Percentiles rank a stretch among this genome's conserved stretches.
phyloP scores from a whole-genome alignment of 2,888 invertebrate genomes.

The Mesorhabditis sp. region DNA sequence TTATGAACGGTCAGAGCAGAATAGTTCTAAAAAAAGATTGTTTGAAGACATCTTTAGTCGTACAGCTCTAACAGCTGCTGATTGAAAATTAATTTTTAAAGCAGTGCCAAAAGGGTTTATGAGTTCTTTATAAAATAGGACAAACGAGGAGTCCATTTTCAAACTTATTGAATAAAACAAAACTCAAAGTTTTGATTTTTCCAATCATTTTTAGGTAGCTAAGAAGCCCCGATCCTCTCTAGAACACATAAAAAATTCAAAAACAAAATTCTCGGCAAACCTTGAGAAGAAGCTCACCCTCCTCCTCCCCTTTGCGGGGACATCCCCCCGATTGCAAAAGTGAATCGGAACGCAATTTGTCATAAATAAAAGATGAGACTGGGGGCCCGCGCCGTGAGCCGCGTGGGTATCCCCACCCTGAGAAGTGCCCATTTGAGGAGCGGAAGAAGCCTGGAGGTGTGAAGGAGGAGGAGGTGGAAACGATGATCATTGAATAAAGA shows the following conservation, averaged over 20 bases:
- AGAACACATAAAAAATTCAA: too few relatives aligned
- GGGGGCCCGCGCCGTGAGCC: background rate
- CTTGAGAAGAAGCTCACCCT: background rate
- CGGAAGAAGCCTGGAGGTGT: background rate
- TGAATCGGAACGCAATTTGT: slow-evolving; percentile 6
- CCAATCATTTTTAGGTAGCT: background rate
- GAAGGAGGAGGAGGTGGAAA: background rate
- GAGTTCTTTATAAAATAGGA: too few relatives aligned
- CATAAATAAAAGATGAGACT: slow-evolving; percentile 1
- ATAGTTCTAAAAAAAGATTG: too few relatives aligned
- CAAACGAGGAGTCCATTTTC: background rate
- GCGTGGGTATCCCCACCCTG: too few relatives aligned
- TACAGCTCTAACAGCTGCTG: too few relatives aligned
- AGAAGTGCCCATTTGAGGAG: background rate
- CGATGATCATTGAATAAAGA: background rate
- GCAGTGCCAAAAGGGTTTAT: too few relatives aligned
- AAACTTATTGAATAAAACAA: background rate
- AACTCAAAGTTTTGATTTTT: background rate
- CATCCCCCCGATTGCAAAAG: background rate
- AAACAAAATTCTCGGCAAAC: background rate
- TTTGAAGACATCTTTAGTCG: too few relatives aligned
- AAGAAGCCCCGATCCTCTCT: too few relatives aligned
- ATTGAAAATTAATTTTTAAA: too few relatives aligned
- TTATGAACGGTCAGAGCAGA: too few relatives aligned
- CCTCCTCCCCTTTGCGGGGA: background rate